Conservation (phyloP, 2,113 vertebrate species). For the Scophthalmus maximus region DNA sequence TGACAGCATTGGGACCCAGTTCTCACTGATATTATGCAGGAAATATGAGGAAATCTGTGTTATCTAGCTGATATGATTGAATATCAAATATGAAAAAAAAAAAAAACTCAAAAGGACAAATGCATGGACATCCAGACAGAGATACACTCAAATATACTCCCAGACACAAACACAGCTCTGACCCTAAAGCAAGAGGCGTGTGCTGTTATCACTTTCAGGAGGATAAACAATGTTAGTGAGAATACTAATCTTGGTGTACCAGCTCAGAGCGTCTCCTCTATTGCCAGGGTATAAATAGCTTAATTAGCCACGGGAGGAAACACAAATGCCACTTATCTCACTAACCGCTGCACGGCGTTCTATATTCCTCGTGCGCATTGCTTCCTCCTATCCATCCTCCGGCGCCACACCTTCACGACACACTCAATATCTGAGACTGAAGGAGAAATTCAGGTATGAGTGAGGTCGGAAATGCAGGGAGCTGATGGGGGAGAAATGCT, state of each 20-base stretch:
- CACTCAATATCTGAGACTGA: constrained; percentile 42
- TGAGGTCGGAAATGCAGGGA: neutral
- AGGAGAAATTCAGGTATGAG: constrained; percentile 18
- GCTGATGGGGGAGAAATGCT: constrained; percentile 13
- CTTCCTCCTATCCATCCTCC: constrained; percentile 42
- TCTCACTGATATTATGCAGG: no score
- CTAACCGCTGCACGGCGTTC: constrained; percentile 55
- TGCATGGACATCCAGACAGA: constrained; percentile 15
- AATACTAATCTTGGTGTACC: constrained; percentile 74
- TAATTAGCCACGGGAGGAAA: constrained; percentile 78
- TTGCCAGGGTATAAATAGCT: constrained; percentile 71
- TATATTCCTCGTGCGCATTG: constrained; percentile 49
- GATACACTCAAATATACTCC: constrained; percentile 4
- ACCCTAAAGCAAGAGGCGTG: constrained; percentile 66
- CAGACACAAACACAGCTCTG: constrained; percentile 35
- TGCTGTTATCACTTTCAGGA: constrained; percentile 66
- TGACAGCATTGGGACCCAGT: no score
- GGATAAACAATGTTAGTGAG: constrained; percentile 76
- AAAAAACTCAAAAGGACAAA: constrained; percentile 1
- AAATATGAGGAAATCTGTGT: no score
- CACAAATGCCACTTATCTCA: constrained; percentile 79
- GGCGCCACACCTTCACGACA: constrained; percentile 18
- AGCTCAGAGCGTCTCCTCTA: constrained; percentile 70
- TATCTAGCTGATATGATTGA: constrained; percentile 6
- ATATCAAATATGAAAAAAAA: neutral